phyloP scores from a whole-genome alignment of 2,888 invertebrate species.

The Eupithecia subumbrata region DNA sequence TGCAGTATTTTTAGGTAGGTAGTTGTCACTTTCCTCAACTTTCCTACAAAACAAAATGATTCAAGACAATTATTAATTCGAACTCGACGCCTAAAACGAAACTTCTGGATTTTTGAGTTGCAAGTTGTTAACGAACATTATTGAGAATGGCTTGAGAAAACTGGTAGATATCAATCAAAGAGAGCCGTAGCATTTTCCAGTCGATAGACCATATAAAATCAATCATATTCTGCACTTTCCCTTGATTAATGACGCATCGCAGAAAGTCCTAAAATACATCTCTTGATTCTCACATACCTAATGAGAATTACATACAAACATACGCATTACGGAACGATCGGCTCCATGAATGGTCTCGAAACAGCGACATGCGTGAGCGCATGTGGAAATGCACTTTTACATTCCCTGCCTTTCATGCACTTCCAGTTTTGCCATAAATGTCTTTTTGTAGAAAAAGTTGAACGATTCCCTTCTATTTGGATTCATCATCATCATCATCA shows the following conservation, averaged over 20 bases:
- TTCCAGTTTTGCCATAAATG: constrained; percentile 21
- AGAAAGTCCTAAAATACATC: constrained; percentile 21
- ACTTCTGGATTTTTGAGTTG: too few relatives aligned
- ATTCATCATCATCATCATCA: not conserved
- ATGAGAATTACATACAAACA: constrained; percentile 21
- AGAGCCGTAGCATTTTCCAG: not conserved
- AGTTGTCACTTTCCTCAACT: too few relatives aligned
- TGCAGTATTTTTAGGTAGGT: too few relatives aligned
- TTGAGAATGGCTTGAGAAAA: too few relatives aligned
- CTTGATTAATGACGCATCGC: not conserved
- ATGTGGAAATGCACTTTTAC: constrained; percentile 40
- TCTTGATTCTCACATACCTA: constrained; percentile 35
- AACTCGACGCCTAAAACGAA: too few relatives aligned
- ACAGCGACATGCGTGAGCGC: constrained; percentile 34
- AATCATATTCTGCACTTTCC: constrained; percentile 14
- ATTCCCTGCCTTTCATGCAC: constrained; percentile 29
- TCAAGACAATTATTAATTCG: too few relatives aligned
- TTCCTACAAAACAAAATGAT: too few relatives aligned
- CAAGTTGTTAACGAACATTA: too few relatives aligned
- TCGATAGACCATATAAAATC: not conserved
- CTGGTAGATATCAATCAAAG: not conserved
- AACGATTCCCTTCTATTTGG: not conserved
- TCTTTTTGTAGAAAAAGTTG: not conserved
- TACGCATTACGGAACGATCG: constrained; percentile 31
- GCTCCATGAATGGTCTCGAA: constrained; percentile 33